phyloP scores from a whole-genome alignment of 2,113 vertebrate species.

The Pseudorectes ferrugineus region DNA sequence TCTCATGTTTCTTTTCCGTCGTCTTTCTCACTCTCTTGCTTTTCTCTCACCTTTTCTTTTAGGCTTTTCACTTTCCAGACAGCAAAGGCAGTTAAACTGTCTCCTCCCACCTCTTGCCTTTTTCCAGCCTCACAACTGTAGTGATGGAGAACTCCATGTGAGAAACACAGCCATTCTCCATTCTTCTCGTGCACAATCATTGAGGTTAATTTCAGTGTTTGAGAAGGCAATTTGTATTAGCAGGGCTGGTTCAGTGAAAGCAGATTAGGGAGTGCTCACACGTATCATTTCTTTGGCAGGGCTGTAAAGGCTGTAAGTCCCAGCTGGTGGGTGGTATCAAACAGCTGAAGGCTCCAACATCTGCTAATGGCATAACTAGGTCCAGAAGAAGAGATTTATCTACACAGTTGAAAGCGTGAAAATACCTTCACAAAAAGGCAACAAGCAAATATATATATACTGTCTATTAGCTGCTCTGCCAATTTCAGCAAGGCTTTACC shows the following conservation, averaged over 20 bases:
- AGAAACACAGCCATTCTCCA: background rate
- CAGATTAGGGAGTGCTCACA: background rate
- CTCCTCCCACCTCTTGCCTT: background rate
- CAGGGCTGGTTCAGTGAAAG: background rate
- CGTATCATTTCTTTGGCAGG: background rate
- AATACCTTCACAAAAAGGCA: background rate
- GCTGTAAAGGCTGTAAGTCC: background rate
- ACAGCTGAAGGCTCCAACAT: background rate
- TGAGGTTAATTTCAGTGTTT: background rate
- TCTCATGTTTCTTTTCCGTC: background rate
- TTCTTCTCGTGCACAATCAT: background rate
- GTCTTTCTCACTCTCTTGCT: background rate
- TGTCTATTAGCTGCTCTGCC: background rate
- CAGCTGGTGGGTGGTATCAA: background rate
- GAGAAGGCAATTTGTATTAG: background rate
- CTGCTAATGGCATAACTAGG: background rate
- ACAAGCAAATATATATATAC: background rate
- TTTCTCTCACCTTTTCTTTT: background rate
- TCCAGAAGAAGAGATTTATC: background rate
- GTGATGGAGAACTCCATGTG: background rate
- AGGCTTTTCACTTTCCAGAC: background rate
- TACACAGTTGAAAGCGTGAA: background rate
- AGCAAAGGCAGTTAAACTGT: background rate
- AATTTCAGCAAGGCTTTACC: background rate
- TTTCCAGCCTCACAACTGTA: background rate